These are phyloP conservation scores for Phyllotis vaccarum DNA, from an alignment of 2,797 vertebrate genomes.

Conservation along the genomic window DNA sequence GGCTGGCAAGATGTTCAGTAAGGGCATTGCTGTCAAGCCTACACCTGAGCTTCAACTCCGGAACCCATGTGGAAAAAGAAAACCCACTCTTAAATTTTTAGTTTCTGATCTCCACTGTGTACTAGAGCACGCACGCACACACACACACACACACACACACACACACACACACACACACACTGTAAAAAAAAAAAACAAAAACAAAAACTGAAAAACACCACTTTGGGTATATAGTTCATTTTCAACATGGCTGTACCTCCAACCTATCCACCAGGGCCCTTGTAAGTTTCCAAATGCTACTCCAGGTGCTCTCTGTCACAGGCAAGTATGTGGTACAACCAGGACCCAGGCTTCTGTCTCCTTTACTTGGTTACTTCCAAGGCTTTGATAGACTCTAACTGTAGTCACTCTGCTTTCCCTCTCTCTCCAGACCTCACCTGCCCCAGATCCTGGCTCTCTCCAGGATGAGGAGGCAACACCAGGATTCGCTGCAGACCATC, in stretches of 20 bases:
- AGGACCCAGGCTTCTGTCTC: background rate
- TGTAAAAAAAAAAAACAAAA: too few species aligned
- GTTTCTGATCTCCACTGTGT: background rate
- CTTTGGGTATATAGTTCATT: background rate
- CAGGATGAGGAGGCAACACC: constrained; percentile 71
- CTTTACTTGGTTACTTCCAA: background rate
- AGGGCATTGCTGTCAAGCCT: background rate
- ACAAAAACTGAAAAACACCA: background rate
- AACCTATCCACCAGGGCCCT: background rate
- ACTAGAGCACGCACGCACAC: background rate
- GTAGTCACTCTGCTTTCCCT: background rate
- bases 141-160: too few species aligned
- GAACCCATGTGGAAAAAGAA: background rate
- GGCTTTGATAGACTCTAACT: background rate
- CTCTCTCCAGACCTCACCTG: constrained; percentile 85
- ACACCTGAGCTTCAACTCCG: background rate
- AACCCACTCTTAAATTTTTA: background rate
- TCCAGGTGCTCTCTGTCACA: background rate
- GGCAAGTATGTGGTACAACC: background rate
- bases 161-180: too few species aligned
- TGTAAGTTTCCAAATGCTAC: background rate
- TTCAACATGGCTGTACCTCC: background rate
- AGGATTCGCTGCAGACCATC: constrained; percentile 79
- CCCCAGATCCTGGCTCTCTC: accelerated
- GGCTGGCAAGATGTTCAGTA: background rate